Base-by-base conservation (phyloP, 2,888 invertebrate genomes). In the Aricia artaxerxes region DNA sequence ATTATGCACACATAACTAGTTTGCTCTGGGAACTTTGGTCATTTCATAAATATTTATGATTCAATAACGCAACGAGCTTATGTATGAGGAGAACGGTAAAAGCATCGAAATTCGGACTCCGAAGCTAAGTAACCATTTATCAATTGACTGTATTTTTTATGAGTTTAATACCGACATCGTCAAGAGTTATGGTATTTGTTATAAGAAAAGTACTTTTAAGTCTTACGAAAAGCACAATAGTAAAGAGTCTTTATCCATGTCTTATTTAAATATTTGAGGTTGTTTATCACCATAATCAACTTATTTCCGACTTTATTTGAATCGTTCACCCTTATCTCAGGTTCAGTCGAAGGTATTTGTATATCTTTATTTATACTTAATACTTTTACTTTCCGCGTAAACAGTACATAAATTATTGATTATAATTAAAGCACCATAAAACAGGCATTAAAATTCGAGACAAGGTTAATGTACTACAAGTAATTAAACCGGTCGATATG, bases 41-140 rank as follows among this genome's bases (percentile, higher is more conserved):
- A 77, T 78, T 78, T 78, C 76, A 78, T 80, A 77, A 76, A 80
- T 78, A 80, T 78, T 80, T 60, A 76, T 78, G 60, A 49, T 64
- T 60, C 72, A 61, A 44, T 60, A 49, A 49, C 44, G 69, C 76
- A 76, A 44, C 75, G 31, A 75, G 49, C 49, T 38, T 69, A 16
- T 57, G 69, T 16, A 38, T 38, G 64, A 31, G 64, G 64, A 64
- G 69, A 69, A 69, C 35, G 35, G 69, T 16, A 69, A 69, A 69
- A 69, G 69, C 35, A 35, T 69, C 69, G 69, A 69, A 69, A 69
- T 69, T 69, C 16, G 69, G 38, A 13, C 35, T 38, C 35, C 13
- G 69, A 13, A 38, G 69, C 38, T 69, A 69, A 69, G 69, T 38
- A 69, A 69, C 69, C 11, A 69, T 35, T 69, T 69, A 35, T 35